These are phyloP conservation scores for Fistularia commersonii DNA, from an alignment of 2,797 vertebrate species.

Conservation along the genomic window DNA sequence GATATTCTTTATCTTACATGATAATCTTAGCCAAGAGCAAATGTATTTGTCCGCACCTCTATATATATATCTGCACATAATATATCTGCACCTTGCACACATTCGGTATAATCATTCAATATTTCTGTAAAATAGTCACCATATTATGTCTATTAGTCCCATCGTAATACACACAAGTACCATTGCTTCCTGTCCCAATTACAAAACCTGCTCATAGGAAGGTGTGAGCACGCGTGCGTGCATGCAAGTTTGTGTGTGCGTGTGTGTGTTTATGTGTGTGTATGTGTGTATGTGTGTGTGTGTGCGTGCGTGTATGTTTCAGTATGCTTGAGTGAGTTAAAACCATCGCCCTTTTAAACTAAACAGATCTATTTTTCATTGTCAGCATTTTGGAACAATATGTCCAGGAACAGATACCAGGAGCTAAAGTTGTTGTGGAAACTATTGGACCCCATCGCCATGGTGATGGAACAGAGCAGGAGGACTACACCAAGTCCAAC, in stretches of 20 bases:
- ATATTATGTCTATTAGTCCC: no score
- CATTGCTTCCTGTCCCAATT: no score
- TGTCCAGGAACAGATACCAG: conserved; percentile 93
- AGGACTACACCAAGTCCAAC: conserved; percentile 94
- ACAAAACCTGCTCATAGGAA: no score
- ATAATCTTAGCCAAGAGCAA: no score
- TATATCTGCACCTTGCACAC: no score
- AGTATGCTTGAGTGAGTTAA: neutral
- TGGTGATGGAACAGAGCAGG: conserved; percentile 86
- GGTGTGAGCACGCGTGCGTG: neutral
- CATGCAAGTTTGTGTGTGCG: neutral
- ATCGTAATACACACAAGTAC: no score
- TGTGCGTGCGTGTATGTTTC: neutral
- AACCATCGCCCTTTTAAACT: neutral
- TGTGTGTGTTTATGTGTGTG: neutral
- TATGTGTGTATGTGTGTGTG: neutral
- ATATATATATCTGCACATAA: no score
- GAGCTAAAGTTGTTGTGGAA: conserved; percentile 91
- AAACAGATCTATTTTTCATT: conserved; percentile 3
- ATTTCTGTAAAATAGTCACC: no score
- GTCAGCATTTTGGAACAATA: conserved; percentile 90
- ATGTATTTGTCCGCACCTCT: no score
- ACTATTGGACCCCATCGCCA: conserved; percentile 87
- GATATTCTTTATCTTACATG: no score
- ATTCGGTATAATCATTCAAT: no score